Percentiles rank a stretch among this genome's conserved stretches.
Conservation (phyloP, 2,113 vertebrate species). For the Peromyscus polionotus region DNA sequence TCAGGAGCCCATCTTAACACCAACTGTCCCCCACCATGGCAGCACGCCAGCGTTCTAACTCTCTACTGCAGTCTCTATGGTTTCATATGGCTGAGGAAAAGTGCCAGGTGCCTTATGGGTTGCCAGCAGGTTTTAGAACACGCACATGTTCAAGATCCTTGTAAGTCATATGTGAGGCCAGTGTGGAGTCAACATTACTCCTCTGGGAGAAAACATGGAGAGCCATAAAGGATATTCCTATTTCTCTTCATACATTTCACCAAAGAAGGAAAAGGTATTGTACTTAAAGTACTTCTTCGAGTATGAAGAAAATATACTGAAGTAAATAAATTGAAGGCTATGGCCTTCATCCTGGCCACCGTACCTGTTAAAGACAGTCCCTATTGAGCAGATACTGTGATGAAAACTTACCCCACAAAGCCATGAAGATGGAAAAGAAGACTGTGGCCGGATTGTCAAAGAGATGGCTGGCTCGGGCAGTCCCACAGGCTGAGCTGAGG, state of each 20-base stretch:
- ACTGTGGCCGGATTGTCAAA: constrained; percentile 98
- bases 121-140: constrained; percentile 14
- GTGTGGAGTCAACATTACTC: not conserved
- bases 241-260: not conserved
- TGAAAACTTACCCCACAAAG: constrained; percentile 95
- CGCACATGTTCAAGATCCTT: not conserved
- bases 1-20: not conserved
- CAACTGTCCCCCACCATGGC: not conserved
- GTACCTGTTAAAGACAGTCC: accelerated
- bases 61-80: not conserved
- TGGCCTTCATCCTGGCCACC: not conserved
- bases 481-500: constrained; percentile 95
- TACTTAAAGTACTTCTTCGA: not conserved
- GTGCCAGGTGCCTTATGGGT: not conserved
- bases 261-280: not conserved
- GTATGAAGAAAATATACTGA: not conserved
- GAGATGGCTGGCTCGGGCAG: constrained; percentile 95
- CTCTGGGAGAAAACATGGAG: not conserved
- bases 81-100: not conserved
- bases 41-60: not conserved
- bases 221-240: not conserved
- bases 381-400: not conserved
- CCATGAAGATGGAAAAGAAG: constrained; percentile 99
- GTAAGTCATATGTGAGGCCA: not conserved
- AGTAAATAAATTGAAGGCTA: not conserved